Evolutionary conservation across 2,888 invertebrate genomes (phyloP).

Genomic region (Pterostichus niger): DNA sequence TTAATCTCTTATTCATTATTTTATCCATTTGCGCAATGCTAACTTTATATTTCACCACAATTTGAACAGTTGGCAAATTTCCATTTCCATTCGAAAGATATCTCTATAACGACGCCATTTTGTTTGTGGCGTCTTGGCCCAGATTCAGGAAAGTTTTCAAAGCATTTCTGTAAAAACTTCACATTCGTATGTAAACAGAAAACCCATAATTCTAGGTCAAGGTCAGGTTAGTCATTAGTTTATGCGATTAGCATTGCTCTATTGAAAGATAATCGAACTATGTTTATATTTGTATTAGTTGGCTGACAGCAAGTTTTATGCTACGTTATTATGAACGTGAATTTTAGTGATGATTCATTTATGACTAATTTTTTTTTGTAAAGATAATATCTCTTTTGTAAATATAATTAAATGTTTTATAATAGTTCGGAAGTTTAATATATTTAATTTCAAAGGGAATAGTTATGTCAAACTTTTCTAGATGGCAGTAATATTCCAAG

Average conservation of each 20-base stretch:
- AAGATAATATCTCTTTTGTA: background rate
- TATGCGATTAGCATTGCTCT: background rate
- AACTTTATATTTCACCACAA: background rate
- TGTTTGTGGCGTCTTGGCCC: slow-evolving; percentile 1
- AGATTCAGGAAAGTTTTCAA: slow-evolving; percentile 16
- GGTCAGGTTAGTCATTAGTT: slow-evolving; percentile 12
- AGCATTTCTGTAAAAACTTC: background rate
- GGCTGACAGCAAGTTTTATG: background rate
- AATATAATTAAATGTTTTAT: too few species aligned
- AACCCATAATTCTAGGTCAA: background rate
- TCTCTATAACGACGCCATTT: slow-evolving; percentile 26
- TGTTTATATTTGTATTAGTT: background rate
- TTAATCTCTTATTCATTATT: background rate
- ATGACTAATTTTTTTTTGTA: background rate
- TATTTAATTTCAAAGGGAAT: too few species aligned
- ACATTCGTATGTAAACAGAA: slow-evolving; percentile 19
- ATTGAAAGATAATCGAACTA: background rate
- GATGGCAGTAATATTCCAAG: too few species aligned
- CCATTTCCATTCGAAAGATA: background rate
- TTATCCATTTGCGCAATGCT: background rate
- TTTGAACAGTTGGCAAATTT: background rate
- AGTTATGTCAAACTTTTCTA: too few species aligned
- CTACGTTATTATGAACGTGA: background rate
- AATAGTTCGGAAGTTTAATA: background rate
- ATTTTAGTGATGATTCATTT: background rate